These are phyloP conservation scores for Sapayoa aenigma DNA, from an alignment of 2,113 vertebrate species.

Conservation along the genomic window DNA sequence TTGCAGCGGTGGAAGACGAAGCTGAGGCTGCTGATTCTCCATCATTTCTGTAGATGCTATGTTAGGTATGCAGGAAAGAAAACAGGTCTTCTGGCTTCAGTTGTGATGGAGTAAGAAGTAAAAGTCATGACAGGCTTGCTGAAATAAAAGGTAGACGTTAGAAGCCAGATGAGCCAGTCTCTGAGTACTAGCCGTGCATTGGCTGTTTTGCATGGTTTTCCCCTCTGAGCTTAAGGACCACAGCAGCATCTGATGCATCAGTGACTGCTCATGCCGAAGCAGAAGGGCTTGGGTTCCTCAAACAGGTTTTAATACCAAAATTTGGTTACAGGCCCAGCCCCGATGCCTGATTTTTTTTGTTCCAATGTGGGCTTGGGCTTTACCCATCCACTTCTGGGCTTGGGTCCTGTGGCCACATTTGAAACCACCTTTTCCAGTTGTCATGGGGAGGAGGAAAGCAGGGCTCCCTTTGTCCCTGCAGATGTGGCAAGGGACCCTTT, in stretches of 20 bases:
- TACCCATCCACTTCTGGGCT: neutral
- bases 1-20: neutral
- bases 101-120: neutral
- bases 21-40: neutral
- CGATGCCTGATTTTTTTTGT: neutral
- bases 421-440: neutral
- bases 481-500: neutral
- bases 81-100: neutral
- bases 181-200: neutral
- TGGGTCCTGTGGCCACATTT: neutral
- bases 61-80: neutral
- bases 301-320: neutral
- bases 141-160: neutral
- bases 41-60: accelerated
- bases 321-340: neutral
- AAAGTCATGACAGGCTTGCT: accelerated
- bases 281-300: neutral
- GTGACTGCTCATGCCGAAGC: neutral
- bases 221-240: neutral
- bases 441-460: neutral
- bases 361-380: neutral
- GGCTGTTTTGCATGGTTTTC: neutral
- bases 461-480: neutral
- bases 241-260: neutral
- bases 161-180: neutral